Conservation (phyloP, 2,888 invertebrate species). For the Dinocampus coccinellae region DNA sequence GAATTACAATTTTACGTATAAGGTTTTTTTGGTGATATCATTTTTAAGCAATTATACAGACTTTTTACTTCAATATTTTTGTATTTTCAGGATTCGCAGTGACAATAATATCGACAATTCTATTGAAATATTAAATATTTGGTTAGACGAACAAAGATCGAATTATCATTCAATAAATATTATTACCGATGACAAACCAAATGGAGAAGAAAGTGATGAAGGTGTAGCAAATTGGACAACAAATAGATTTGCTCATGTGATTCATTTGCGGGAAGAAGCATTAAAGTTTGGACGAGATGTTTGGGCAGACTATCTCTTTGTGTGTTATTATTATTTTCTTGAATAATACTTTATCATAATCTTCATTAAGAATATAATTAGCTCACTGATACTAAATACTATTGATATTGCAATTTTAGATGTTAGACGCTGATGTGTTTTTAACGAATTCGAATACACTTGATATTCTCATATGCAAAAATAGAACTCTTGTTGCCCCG, state of each 20-base stretch:
- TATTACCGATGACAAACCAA: conserved; percentile 71
- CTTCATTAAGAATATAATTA: conserved; percentile 21
- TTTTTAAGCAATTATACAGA: neutral
- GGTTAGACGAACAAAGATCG: conserved; percentile 75
- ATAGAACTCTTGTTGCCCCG: conserved; percentile 81
- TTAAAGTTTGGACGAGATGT: conserved; percentile 78
- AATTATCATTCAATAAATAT: conserved; percentile 81
- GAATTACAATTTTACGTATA: no score
- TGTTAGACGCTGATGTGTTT: conserved; percentile 88
- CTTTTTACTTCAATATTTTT: conserved; percentile 16
- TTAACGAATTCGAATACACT: conserved; percentile 79
- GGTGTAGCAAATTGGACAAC: conserved; percentile 82
- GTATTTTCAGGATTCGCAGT: conserved; percentile 80
- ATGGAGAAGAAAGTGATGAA: conserved; percentile 73
- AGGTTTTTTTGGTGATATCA: no score
- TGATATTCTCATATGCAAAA: conserved; percentile 74
- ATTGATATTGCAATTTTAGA: conserved; percentile 71
- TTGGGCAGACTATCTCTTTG: conserved; percentile 93
- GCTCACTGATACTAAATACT: conserved; percentile 16
- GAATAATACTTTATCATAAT: neutral
- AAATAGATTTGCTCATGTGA: conserved; percentile 82
- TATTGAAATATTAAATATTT: conserved; percentile 78
- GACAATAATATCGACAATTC: conserved; percentile 90
- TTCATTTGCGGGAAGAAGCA: conserved; percentile 82
- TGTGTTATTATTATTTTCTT: conserved; percentile 69